These are phyloP conservation scores for Nothoprocta pentlandii DNA, from an alignment of 2,113 vertebrate genomes.

Conservation along the genomic window DNA sequence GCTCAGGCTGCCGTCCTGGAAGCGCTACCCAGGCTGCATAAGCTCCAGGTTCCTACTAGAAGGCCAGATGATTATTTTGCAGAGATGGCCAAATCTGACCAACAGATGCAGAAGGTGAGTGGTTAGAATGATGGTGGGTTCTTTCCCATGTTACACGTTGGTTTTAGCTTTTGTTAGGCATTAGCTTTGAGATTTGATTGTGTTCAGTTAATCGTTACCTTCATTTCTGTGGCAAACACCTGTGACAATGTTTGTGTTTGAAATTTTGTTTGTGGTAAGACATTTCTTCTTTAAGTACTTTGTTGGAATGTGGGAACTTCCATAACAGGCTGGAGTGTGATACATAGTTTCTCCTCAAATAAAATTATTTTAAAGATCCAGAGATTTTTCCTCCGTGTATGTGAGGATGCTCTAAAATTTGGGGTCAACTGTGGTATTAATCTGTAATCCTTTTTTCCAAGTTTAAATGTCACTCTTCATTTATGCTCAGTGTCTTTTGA, in stretches of 20 bases:
- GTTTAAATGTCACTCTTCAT: neutral
- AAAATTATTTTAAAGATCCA: neutral
- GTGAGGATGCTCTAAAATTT: neutral
- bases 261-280: neutral
- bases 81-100: conserved; percentile 98
- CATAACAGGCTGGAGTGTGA: fast-evolving
- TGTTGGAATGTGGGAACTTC: neutral
- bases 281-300: neutral
- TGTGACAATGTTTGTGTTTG: neutral
- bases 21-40: conserved; percentile 85
- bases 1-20: conserved; percentile 91
- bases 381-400: neutral
- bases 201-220: neutral
- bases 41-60: conserved; percentile 86
- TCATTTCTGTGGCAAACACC: neutral
- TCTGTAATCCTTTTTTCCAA: neutral
- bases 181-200: neutral
- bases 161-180: neutral
- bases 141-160: neutral
- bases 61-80: conserved; percentile 96
- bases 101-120: conserved; percentile 97
- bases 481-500: neutral
- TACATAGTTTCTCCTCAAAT: neutral
- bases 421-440: neutral
- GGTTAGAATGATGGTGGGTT: neutral